Percentiles rank a stretch among this genome's conserved stretches.
phyloP scores from a whole-genome alignment of 2,888 invertebrate species.

The Drosophila melanocephala region DNA sequence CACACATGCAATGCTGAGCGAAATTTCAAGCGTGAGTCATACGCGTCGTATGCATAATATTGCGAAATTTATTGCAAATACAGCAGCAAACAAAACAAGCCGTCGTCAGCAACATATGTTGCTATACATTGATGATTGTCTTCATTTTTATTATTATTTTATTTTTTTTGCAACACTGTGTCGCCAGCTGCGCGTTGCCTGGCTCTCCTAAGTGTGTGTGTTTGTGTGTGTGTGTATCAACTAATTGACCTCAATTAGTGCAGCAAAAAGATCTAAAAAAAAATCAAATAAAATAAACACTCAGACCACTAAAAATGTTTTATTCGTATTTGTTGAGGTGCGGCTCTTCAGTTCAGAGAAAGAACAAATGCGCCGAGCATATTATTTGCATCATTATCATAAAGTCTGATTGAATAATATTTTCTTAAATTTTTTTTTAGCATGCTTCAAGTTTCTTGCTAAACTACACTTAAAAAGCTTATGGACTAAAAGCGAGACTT shows the following conservation, averaged over 20 bases:
- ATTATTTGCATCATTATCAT: slow-evolving; percentile 24
- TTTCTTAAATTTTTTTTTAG: background rate
- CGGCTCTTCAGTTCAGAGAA: slow-evolving; percentile 29
- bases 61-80: slow-evolving; percentile 63
- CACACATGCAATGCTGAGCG: slow-evolving; percentile 4
- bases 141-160: slow-evolving; percentile 22
- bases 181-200: slow-evolving; percentile 47
- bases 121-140: slow-evolving; percentile 62
- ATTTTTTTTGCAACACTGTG: slow-evolving; percentile 43
- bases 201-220: slow-evolving; percentile 11
- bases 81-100: slow-evolving; percentile 19
- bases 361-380: slow-evolving; percentile 34
- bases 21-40: slow-evolving; percentile 60
- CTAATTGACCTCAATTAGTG: slow-evolving; percentile 84
- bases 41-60: slow-evolving; percentile 59
- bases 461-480: background rate
- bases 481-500: background rate
- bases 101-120: slow-evolving; percentile 43
- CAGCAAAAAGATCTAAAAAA: slow-evolving; percentile 38
- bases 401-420: slow-evolving; percentile 1
- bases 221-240: slow-evolving; percentile 65
- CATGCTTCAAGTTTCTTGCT: background rate
- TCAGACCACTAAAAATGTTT: slow-evolving; percentile 37
- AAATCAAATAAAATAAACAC: slow-evolving; percentile 18
- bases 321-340: slow-evolving; percentile 41